Base-by-base conservation (phyloP, 1,140 invertebrate genomes). In the Drepana arcuata region DNA sequence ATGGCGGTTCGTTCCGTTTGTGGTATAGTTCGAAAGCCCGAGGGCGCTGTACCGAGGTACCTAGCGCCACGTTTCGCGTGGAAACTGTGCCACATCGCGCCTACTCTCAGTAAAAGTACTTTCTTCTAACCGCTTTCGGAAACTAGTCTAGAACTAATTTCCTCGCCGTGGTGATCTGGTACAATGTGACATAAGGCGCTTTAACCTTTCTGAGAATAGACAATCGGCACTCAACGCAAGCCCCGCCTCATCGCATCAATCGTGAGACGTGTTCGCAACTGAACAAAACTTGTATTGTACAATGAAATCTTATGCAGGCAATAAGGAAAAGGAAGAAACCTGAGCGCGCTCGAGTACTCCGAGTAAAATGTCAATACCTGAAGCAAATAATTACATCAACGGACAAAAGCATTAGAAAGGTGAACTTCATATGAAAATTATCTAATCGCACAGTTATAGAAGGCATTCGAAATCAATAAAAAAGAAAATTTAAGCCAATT, bases 71-170 rank as follows among this genome's bases (percentile, higher is more conserved):
- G 45, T 44, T 33, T 39, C 34, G 41, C 69, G 72, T 79, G 74
- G 73, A 79, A 81, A 81, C 74, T 81, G 65, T 78, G 77, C 49
- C 75, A 69, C 61, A 45, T 48, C 57, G 58, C 51, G 56, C 64
- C 59, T 49, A 72, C 75, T 71, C 62, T 54, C 44, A 79, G 77
- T 79, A 81, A 79, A 81, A 81, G 74, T 79, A 77, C 74, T 81
- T 79, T 81, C 77, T 81, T 81, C 72, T 43, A 60, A 51, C 70
- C 70, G 73, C 69, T 77, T 81, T 81, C 74, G 63, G 70, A 81
- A 78, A 78, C 64, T 62, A 49, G 72, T 68, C 61, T 66, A 54
- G 62, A 61, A 65, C 56, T 53, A 69, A 70, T 77, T 72, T 77
- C 68, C 67, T 66, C 57, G 48, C 55, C 55, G 51, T 54, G 61